Evolutionary conservation across 2,113 vertebrate species (phyloP), one percentile per base, ranked within the genome.

Genomic region (Colaptes auratus): DNA sequence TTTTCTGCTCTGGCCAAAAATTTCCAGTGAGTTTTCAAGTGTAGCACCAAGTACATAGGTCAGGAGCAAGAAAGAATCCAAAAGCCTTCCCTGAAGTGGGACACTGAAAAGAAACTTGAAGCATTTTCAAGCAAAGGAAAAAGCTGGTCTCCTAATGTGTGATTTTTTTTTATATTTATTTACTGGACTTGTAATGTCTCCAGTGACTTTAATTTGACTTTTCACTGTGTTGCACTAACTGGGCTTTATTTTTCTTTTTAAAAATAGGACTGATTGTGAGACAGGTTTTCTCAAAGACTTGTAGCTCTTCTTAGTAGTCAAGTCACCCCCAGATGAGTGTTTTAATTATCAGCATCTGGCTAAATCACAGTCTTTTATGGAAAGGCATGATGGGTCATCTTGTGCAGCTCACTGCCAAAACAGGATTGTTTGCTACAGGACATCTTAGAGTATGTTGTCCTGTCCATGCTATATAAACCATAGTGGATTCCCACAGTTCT

Each of bases 291-390:
- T 60, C 42, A 61, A 90, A 86, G 23, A 25, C 28, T 69, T 78
- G 42, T 12, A 50, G 19, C 30, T 83, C 72, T 88, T 2, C 27
- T 88, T 76, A 61, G 3, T 46, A 56, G 31, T 80, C 78, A 50
- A 50, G 46, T 80, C 71, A 88, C 23, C 6, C 56, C 82, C 31
- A 87, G 61, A 77, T 88, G 12, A 92, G 24, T 86, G 74, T 71
- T 93, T 94, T 60, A 64, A 88, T 88, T 90, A 77, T 53, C 33
- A 91, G 17, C 52, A 77, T 82, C 60, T 96, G 64, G 18, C 15
- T 94, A 92, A 74, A 86, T 77, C 48, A 80, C 12, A 56, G 28
- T 3, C 17, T 33, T 82, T 39, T 39, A 56, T 11, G 21, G 48
- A 86, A 83, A 83, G 46, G 36, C 15, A 7, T 70, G 74, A 55